A percentile compares a stretch with the other conserved stretches of the same genome.
phyloP scores from a whole-genome alignment of 2,888 invertebrate species.

The Steromphala cineraria region DNA sequence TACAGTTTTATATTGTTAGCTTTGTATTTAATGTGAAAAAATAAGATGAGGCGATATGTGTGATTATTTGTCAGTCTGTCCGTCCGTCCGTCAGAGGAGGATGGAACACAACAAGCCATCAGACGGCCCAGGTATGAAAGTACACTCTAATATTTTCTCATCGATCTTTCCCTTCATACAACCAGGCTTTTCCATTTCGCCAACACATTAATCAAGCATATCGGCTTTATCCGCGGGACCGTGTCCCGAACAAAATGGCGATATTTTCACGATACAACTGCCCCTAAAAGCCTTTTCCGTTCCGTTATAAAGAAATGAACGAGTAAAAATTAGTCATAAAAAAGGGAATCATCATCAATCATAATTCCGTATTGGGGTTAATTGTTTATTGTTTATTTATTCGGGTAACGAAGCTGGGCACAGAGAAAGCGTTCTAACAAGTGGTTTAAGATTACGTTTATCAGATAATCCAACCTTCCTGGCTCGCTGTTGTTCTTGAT shows the following conservation, averaged over 20 bases:
- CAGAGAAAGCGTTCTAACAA: too few species aligned
- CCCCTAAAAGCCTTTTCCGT: neutral
- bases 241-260: neutral
- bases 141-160: neutral
- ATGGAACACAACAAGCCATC: neutral
- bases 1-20: too few species aligned
- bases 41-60: too few species aligned
- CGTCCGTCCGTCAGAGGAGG: too few species aligned
- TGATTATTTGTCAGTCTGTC: too few species aligned
- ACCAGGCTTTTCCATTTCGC: slow-evolving; percentile 2
- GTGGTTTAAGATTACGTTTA: too few species aligned
- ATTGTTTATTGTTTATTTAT: slow-evolving; percentile 5
- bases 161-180: neutral
- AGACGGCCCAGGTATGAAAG: neutral
- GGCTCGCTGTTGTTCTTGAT: too few species aligned
- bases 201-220: neutral
- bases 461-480: too few species aligned
- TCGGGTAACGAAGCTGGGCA: neutral
- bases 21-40: too few species aligned
- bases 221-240: neutral
- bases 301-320: neutral
- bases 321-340: neutral
- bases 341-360: neutral
- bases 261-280: neutral
- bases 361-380: neutral